phyloP scores from a whole-genome alignment of 2,797 vertebrate species.

The Diglossa cyanea region DNA sequence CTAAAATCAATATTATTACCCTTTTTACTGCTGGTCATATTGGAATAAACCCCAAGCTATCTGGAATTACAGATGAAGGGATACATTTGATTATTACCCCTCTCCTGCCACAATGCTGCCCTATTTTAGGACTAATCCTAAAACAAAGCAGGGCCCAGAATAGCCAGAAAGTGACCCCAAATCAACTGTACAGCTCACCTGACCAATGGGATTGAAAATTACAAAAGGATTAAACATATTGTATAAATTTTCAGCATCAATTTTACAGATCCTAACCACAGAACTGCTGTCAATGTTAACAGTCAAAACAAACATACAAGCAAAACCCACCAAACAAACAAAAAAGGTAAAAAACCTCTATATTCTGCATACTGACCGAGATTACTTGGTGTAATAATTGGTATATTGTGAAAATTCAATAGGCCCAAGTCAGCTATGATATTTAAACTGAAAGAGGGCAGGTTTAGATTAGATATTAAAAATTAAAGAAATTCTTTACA shows the following conservation, averaged over 20 bases:
- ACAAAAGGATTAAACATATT: neutral
- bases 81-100: neutral
- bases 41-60: neutral
- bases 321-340: neutral
- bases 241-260: neutral
- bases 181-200: neutral
- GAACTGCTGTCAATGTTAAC: neutral
- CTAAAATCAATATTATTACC: neutral
- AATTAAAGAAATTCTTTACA: neutral
- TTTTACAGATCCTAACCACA: neutral
- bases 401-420: neutral
- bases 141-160: neutral
- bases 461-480: neutral
- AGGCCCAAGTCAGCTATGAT: neutral
- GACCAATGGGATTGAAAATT: neutral
- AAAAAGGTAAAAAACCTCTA: accelerated
- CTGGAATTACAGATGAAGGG: neutral
- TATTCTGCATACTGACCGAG: neutral
- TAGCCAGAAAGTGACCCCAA: neutral
- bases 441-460: neutral
- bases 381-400: neutral
- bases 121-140: neutral
- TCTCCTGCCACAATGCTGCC: neutral
- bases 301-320: neutral
- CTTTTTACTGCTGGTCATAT: neutral